Evolutionary conservation across 2,888 invertebrate genomes (phyloP).

Genomic region (Barypeithes pellucidus): DNA sequence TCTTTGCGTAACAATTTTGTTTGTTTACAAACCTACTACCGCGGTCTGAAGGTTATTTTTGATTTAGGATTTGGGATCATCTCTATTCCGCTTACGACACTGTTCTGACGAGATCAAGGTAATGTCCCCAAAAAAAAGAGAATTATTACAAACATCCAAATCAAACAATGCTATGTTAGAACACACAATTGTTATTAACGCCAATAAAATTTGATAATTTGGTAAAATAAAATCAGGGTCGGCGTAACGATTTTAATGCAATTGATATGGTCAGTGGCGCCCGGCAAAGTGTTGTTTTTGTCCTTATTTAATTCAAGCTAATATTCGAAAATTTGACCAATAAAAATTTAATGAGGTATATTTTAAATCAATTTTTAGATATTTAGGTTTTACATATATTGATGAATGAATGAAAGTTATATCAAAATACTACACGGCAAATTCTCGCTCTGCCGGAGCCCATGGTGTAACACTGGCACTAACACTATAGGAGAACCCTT

Average conservation of each 20-base stretch:
- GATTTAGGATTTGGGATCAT: constrained; percentile 24
- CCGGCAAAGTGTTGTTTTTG: too few species aligned
- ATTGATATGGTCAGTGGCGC: neutral
- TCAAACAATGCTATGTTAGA: constrained; percentile 29
- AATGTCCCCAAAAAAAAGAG: constrained; percentile 31
- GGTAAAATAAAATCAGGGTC: constrained; percentile 20
- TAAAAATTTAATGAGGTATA: too few species aligned
- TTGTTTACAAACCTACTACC: neutral
- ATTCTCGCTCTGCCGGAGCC: too few species aligned
- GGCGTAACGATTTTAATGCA: neutral
- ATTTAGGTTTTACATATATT: too few species aligned
- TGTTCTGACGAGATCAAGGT: constrained; percentile 29
- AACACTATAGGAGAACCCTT: too few species aligned
- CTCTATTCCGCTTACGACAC: constrained; percentile 22
- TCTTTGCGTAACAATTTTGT: neutral
- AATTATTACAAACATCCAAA: constrained; percentile 37
- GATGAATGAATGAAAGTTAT: too few species aligned
- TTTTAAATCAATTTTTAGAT: too few species aligned
- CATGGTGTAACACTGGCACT: too few species aligned
- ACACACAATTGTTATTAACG: constrained; percentile 21
- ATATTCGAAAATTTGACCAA: too few species aligned
- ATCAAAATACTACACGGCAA: too few species aligned
- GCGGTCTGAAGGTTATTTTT: constrained; percentile 3
- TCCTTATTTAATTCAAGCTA: too few species aligned
- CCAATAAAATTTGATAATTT: constrained; percentile 32